Percentiles rank a stretch among this genome's conserved stretches.
These are phyloP conservation scores for Opisthograptis luteolata DNA, from an alignment of 2,888 invertebrate species.

Conservation along the genomic window DNA sequence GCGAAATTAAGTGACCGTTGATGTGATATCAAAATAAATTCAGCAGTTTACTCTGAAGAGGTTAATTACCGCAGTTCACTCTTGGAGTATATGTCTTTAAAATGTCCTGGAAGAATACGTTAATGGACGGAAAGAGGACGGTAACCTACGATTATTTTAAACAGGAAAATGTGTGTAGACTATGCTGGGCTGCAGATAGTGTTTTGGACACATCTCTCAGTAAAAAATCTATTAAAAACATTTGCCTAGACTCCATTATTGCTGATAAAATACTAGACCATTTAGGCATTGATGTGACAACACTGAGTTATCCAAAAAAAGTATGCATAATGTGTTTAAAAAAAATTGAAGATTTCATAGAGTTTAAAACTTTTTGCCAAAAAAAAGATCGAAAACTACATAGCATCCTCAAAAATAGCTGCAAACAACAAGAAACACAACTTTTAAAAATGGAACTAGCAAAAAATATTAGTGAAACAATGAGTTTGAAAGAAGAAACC, in stretches of 20 bases:
- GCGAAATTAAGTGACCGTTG: too few species aligned
- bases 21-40: too few species aligned
- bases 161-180: constrained; percentile 59
- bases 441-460: neutral
- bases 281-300: constrained; percentile 55
- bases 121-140: constrained; percentile 41
- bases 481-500: neutral
- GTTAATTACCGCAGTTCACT: too few species aligned
- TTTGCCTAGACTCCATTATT: constrained; percentile 46
- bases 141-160: constrained; percentile 65
- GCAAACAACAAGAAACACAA: neutral
- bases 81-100: too few species aligned
- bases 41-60: too few species aligned
- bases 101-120: constrained; percentile 43
- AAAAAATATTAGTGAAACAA: neutral
- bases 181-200: constrained; percentile 65
- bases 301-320: constrained; percentile 49
- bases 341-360: constrained; percentile 56
- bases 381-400: constrained; percentile 53
- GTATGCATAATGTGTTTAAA: constrained; percentile 58
- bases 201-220: constrained; percentile 40
- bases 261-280: constrained; percentile 57
- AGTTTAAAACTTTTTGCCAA: constrained; percentile 62
- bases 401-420: constrained; percentile 40
- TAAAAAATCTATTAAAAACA: constrained; percentile 30